A percentile compares a stretch with the other conserved stretches of the same genome.
These are phyloP conservation scores for Morpho achilles DNA, from an alignment of 2,888 invertebrate genomes.

Conservation along the genomic window DNA sequence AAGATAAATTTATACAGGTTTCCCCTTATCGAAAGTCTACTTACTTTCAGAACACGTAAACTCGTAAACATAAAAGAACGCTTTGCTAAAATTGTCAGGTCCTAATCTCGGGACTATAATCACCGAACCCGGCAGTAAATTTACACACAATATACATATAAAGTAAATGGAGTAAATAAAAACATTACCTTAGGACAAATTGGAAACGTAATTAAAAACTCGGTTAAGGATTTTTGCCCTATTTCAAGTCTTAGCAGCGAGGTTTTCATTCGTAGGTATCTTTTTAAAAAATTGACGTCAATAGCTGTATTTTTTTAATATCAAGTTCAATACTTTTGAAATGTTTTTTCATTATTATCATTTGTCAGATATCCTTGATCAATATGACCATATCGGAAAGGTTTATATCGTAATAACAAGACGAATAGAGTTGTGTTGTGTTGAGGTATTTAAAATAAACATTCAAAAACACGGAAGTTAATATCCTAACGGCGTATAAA, in stretches of 20 bases:
- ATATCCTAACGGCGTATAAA: no score
- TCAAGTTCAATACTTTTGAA: no score
- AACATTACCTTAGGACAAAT: slow-evolving; percentile 28
- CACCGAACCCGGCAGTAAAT: slow-evolving; percentile 41
- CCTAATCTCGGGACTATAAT: slow-evolving; percentile 48
- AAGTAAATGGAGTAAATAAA: slow-evolving; percentile 32
- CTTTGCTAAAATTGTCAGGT: slow-evolving; percentile 49
- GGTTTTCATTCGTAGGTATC: not conserved
- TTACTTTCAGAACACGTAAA: slow-evolving; percentile 53
- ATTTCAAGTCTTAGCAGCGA: slow-evolving; percentile 3
- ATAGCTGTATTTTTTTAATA: no score
- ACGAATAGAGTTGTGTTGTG: no score
- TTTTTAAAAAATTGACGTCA: not conserved
- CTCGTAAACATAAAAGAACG: slow-evolving; percentile 56
- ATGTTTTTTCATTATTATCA: no score
- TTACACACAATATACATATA: slow-evolving; percentile 38
- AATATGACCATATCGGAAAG: no score
- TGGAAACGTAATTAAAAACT: slow-evolving; percentile 21
- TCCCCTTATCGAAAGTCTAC: slow-evolving; percentile 30
- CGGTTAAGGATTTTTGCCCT: slow-evolving; percentile 7
- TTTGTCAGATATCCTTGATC: no score
- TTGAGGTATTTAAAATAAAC: no score
- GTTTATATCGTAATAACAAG: no score
- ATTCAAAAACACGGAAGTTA: no score
- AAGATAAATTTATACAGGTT: slow-evolving; percentile 27